Evolutionary conservation across 2,113 vertebrate genomes (phyloP).

Genomic region (Seriola aureovittata): DNA sequence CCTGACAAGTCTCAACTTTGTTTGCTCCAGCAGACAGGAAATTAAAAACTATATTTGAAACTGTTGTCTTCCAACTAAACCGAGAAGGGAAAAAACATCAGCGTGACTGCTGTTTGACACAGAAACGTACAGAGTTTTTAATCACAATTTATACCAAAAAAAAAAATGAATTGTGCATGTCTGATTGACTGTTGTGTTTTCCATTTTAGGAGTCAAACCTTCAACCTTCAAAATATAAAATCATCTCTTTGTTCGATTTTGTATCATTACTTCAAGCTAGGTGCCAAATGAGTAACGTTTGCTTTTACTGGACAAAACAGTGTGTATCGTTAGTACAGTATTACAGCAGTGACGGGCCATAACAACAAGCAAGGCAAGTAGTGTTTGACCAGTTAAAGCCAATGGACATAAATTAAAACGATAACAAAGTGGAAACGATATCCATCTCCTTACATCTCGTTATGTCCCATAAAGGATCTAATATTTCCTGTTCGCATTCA

Average conservation of each 20-base stretch:
- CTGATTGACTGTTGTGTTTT: conserved; percentile 6
- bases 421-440: too few species aligned
- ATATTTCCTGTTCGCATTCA: too few species aligned
- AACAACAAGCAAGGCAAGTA: too few species aligned
- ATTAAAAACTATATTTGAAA: conserved; percentile 63
- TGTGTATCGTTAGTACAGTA: neutral
- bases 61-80: conserved; percentile 46
- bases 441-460: too few species aligned
- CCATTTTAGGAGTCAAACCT: neutral
- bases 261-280: neutral
- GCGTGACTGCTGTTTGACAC: conserved; percentile 40
- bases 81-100: conserved; percentile 12
- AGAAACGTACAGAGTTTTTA: neutral
- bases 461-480: too few species aligned
- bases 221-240: neutral
- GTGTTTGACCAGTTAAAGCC: too few species aligned
- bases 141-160: conserved; percentile 18
- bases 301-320: neutral
- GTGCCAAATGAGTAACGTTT: neutral
- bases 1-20: conserved; percentile 65
- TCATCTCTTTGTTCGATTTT: neutral
- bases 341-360: too few species aligned
- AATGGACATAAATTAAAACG: too few species aligned
- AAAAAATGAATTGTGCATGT: conserved; percentile 17
- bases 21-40: conserved; percentile 64